These are phyloP conservation scores for Axis porcinus DNA, from an alignment of 2,113 vertebrate genomes.

Conservation along the genomic window DNA sequence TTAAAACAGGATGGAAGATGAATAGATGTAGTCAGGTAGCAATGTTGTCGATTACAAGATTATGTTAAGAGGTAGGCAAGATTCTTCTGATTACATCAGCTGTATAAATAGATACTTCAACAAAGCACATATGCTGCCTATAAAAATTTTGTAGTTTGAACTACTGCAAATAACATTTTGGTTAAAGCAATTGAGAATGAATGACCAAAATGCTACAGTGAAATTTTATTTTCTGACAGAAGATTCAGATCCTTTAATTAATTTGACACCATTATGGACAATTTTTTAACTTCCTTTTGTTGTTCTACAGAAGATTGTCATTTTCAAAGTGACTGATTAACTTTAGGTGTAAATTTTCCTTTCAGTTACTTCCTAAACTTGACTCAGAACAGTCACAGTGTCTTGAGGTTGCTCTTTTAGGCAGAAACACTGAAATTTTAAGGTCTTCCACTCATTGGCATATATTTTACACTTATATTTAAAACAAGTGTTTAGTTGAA, in stretches of 20 bases:
- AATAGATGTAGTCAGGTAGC: conserved; percentile 10
- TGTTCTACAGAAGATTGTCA: background rate
- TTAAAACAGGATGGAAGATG: conserved; percentile 11
- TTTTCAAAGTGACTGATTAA: background rate
- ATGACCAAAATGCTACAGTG: background rate
- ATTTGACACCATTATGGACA: background rate
- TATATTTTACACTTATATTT: background rate
- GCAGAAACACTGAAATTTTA: background rate
- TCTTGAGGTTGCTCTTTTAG: background rate
- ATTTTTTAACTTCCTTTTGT: background rate
- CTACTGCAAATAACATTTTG: background rate
- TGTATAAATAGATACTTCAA: background rate
- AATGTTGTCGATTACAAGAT: background rate
- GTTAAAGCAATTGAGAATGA: background rate
- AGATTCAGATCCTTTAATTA: background rate
- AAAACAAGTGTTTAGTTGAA: background rate
- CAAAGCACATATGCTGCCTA: background rate
- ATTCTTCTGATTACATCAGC: background rate
- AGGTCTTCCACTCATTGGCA: background rate
- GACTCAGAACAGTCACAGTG: background rate
- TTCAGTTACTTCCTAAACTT: background rate
- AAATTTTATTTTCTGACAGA: background rate
- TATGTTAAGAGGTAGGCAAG: background rate
- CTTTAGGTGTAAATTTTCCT: background rate
- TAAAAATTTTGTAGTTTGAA: background rate